Percentiles rank a stretch among this genome's conserved stretches.
phyloP scores from a whole-genome alignment of 2,113 vertebrate genomes.

The Psephotus haematonotus region DNA sequence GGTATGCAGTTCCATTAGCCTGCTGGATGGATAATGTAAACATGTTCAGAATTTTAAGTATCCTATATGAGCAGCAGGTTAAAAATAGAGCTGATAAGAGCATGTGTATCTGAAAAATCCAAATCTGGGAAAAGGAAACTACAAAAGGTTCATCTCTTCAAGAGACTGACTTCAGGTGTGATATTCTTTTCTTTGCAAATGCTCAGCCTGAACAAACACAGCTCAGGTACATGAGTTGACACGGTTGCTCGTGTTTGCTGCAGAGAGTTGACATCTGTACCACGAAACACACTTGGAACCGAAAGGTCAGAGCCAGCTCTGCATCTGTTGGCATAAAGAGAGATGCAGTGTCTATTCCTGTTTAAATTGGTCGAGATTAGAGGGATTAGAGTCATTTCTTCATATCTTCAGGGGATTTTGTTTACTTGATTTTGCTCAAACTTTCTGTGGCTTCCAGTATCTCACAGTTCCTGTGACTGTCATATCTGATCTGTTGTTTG shows the following conservation, averaged over 20 bases:
- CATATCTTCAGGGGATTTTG: background rate
- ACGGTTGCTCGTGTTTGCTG: background rate
- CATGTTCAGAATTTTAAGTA: conserved; percentile 85
- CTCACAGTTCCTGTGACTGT: background rate
- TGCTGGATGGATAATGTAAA: conserved; percentile 80
- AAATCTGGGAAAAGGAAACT: conserved; percentile 57
- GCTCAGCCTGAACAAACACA: background rate
- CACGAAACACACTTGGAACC: background rate
- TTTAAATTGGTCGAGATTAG: background rate
- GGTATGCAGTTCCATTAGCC: conserved; percentile 79
- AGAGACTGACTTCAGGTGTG: conserved; percentile 44
- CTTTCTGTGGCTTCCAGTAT: background rate
- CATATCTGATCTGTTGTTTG: background rate
- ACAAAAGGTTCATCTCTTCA: conserved; percentile 30
- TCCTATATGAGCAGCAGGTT: conserved; percentile 76
- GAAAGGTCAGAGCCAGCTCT: background rate
- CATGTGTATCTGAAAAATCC: conserved; percentile 71
- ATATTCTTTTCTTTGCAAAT: conserved; percentile 28
- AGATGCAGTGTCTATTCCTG: background rate
- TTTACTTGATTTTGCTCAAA: background rate
- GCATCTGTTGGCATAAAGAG: background rate
- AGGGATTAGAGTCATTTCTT: background rate
- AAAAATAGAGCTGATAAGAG: conserved; percentile 82
- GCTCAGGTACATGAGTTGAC: background rate
- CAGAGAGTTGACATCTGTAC: background rate